These are phyloP conservation scores for Lamellibrachia columna DNA, from an alignment of 2,888 invertebrate genomes.

Conservation along the genomic window DNA sequence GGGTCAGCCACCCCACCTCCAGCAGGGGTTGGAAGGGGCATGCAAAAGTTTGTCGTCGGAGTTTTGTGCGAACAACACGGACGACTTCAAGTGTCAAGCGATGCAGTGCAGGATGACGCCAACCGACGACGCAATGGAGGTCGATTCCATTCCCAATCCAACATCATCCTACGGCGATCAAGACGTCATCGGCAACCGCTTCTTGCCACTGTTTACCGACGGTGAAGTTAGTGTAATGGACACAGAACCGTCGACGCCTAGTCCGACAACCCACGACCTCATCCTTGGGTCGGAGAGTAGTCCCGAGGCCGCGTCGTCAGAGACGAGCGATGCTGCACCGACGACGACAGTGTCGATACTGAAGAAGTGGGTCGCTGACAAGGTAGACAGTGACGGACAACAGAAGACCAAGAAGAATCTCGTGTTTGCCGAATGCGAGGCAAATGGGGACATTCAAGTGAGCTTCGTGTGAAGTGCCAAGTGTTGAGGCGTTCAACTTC, in stretches of 20 bases:
- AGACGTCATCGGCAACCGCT: neutral
- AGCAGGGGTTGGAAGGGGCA: neutral
- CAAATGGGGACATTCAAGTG: neutral
- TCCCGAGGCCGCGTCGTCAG: slow-evolving; percentile 20
- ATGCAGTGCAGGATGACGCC: neutral
- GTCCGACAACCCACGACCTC: slow-evolving; percentile 33
- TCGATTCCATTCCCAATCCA: neutral
- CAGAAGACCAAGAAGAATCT: neutral
- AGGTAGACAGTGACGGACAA: neutral
- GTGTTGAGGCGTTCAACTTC: neutral
- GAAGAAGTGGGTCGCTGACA: neutral
- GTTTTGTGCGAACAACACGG: neutral
- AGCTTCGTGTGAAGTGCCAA: neutral
- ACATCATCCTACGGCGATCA: neutral
- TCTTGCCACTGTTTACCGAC: neutral
- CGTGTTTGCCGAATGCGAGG: neutral
- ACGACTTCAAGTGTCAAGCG: neutral
- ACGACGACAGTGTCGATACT: neutral
- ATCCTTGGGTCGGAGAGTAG: slow-evolving; percentile 23
- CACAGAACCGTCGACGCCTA: slow-evolving; percentile 25
- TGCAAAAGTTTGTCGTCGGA: neutral
- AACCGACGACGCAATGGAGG: neutral
- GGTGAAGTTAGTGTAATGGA: neutral
- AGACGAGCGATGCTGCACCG: neutral
- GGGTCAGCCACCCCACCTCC: neutral